Base-by-base conservation (phyloP, 2,888 invertebrate species). In the Nezara viridula region DNA sequence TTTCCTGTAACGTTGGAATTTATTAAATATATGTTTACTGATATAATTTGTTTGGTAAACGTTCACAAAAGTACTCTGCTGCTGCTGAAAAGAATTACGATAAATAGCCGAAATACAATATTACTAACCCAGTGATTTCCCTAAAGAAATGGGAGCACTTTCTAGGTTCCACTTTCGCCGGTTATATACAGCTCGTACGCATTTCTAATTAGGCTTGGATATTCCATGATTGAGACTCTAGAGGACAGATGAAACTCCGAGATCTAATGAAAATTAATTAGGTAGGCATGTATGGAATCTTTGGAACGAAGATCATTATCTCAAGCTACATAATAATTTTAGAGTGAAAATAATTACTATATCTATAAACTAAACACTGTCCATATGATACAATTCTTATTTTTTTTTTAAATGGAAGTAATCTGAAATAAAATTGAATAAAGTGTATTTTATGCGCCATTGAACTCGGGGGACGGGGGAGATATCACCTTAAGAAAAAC, bases 131-230 rank as follows among this genome's bases (percentile, higher is more conserved):
- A 21, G 37, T 6, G 19, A 73, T 73, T 73, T 73, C 37, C 66
- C 66, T 73, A 21, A 37, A 73, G 66, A 73, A 73, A 73, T 32
- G 66, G 19, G 66, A 19, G 14, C 66, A 19, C 66, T 73, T 73
- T 73, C 66, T 73, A 73, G 66, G 2, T 73, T 73, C 66, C 66
- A 73, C 66, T 73, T 73, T 73, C 66, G 37, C 66, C 14, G 7
- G 66, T 37, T 73, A 37, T 37, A 37, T 27, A 73, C 37, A 73
- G 37, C 66, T 73, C 66, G 37, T 73, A 73, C 37, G 66, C 66
- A 73, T 19, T 73, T 73, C 66, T 73, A 73, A 37, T 73, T 73
- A 37, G 66, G 7, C 7, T 37, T 73, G 66, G 66, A 73, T 73
- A 21, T 73, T 37, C 5, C 37, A 27, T 19, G 37, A 32, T 73